Conservation (phyloP, 2,113 vertebrate genomes). For the Oceanites oceanicus region DNA sequence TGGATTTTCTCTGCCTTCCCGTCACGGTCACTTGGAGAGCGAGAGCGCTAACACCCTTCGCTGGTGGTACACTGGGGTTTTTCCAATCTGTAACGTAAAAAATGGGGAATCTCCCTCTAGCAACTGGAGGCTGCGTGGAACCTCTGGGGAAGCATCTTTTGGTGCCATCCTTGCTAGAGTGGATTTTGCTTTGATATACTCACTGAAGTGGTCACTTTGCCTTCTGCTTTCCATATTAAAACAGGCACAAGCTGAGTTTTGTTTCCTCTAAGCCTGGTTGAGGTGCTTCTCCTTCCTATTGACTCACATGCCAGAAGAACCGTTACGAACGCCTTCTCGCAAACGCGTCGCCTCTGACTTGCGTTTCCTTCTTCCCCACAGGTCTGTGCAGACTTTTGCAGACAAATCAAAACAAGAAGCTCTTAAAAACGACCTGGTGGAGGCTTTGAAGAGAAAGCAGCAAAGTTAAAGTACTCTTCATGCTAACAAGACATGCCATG, state of each 20-base stretch:
- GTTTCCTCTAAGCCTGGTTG: not conserved
- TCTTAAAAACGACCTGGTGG: constrained; percentile 92
- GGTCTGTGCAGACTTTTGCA: constrained; percentile 93
- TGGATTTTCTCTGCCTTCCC: not conserved
- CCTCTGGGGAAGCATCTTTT: not conserved
- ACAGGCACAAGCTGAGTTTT: not conserved
- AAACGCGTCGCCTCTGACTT: fast-evolving
- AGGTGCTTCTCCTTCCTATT: constrained; percentile 19
- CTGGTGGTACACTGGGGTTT: not conserved
- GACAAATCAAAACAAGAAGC: constrained; percentile 96
- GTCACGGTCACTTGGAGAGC: fast-evolving
- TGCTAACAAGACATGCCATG: constrained; percentile 69
- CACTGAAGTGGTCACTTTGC: not conserved
- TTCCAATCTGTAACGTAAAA: not conserved
- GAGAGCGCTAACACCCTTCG: not conserved
- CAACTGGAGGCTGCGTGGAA: not conserved
- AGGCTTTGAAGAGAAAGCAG: constrained; percentile 96
- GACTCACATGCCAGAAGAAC: not conserved
- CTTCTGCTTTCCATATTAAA: not conserved
- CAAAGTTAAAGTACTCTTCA: constrained; percentile 77
- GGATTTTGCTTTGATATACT: not conserved
- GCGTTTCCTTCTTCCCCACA: constrained; percentile 41
- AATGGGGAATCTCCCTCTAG: not conserved
- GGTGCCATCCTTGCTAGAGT: not conserved
- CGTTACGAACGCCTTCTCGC: fast-evolving